Evolutionary conservation across 2,113 vertebrate species (phyloP).

Genomic region (Glaucidium brasilianum): DNA sequence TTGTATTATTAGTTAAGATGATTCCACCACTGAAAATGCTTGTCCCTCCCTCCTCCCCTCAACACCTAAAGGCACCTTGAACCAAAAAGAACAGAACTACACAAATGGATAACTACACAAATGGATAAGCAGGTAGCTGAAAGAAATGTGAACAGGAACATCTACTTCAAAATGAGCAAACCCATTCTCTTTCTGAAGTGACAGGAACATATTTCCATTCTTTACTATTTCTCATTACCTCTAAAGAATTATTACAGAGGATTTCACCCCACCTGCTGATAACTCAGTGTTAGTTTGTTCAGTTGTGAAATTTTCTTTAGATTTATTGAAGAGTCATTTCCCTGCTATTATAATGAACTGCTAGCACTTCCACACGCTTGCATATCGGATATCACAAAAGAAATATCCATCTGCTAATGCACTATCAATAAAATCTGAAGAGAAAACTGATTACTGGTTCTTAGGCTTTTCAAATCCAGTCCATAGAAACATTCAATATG

Average conservation of each 20-base stretch:
- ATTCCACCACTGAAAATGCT: neutral
- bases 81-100: neutral
- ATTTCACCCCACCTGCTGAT: neutral
- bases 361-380: neutral
- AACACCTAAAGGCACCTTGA: neutral
- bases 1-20: neutral
- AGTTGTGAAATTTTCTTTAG: neutral
- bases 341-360: neutral
- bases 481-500: neutral
- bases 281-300: neutral
- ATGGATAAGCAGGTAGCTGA: neutral
- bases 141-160: neutral
- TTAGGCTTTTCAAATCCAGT: neutral
- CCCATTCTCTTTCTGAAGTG: neutral
- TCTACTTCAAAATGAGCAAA: neutral
- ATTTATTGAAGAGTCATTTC: neutral
- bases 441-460: neutral
- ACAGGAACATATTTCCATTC: neutral
- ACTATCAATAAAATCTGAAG: conserved; percentile 6
- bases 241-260: neutral
- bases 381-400: neutral
- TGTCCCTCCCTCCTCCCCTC: neutral
- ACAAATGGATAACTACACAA: neutral
- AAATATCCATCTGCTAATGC: neutral
- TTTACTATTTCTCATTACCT: neutral